phyloP scores from a whole-genome alignment of 2,113 vertebrate species.

The Prunella himalayana region DNA sequence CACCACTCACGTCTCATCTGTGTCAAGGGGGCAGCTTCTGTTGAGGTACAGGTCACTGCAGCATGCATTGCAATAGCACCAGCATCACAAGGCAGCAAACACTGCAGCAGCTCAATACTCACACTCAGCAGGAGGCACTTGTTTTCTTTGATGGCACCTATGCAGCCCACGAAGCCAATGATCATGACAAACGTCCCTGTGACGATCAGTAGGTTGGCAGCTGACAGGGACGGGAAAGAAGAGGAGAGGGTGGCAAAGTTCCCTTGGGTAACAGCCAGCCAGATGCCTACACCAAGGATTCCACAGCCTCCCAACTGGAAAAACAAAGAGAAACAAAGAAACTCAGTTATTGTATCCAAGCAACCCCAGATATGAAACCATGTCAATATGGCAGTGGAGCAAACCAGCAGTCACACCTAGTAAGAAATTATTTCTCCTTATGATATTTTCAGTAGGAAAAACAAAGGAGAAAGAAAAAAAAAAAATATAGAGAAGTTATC shows the following conservation, averaged over 20 bases:
- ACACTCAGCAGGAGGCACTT: constrained; percentile 92
- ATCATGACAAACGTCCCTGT: constrained; percentile 92
- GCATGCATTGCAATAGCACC: background rate
- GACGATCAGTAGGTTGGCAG: constrained; percentile 94
- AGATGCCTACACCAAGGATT: constrained; percentile 82
- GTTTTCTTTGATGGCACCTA: constrained; percentile 95
- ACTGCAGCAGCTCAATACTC: constrained; percentile 60
- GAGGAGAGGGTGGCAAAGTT: constrained; percentile 97
- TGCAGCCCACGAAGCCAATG: constrained; percentile 95
- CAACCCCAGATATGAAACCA: background rate
- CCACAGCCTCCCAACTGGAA: constrained; percentile 80
- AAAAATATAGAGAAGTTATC: background rate
- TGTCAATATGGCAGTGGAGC: background rate
- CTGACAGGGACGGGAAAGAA: constrained; percentile 92
- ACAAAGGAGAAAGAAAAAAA: background rate
- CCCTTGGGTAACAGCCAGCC: constrained; percentile 83
- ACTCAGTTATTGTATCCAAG: background rate
- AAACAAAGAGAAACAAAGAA: constrained; percentile 41
- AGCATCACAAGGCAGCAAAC: background rate
- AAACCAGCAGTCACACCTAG: background rate
- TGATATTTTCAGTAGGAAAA: background rate
- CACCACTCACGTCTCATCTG: background rate
- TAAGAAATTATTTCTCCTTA: background rate
- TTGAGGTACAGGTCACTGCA: background rate
- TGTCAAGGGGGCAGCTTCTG: background rate